Percentiles rank a stretch among this genome's conserved stretches.
phyloP scores from a whole-genome alignment of 1,140 invertebrate genomes.

The Druon quercuslanigerum region DNA sequence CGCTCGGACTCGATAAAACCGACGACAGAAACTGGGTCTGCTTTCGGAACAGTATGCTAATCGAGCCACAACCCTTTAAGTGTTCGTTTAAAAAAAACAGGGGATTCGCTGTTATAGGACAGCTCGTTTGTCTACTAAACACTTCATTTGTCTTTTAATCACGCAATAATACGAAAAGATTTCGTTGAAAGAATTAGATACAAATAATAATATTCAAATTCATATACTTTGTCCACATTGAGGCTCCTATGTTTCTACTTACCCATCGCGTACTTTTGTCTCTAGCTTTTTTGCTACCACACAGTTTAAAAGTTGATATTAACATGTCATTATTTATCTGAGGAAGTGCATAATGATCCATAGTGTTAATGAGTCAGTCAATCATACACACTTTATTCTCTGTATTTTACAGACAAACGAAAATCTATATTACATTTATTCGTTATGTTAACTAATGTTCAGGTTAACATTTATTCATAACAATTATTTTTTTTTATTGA shows the following conservation, averaged over 20 bases:
- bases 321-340: too few relatives aligned
- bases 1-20: not conserved
- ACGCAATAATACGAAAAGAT: slow-evolving; percentile 1
- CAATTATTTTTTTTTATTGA: too few relatives aligned
- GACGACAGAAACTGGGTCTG: slow-evolving; percentile 27
- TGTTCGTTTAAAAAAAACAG: slow-evolving; percentile 53
- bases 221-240: too few relatives aligned
- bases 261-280: not conserved
- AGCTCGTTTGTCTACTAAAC: slow-evolving; percentile 35
- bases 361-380: too few relatives aligned
- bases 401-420: too few relatives aligned
- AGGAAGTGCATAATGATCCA: too few relatives aligned
- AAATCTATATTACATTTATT: too few relatives aligned
- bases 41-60: slow-evolving; percentile 42
- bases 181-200: not conserved
- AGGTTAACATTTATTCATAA: too few relatives aligned
- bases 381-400: too few relatives aligned
- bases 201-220: too few relatives aligned
- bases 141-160: slow-evolving; percentile 8
- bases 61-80: slow-evolving; percentile 58
- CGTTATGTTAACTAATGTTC: too few relatives aligned
- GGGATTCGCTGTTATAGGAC: slow-evolving; percentile 29
- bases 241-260: too few relatives aligned
- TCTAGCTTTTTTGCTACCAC: not conserved
- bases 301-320: not conserved